Evolutionary conservation across 1,140 invertebrate species (phyloP).

Genomic region (Diorhabda sublineata): DNA sequence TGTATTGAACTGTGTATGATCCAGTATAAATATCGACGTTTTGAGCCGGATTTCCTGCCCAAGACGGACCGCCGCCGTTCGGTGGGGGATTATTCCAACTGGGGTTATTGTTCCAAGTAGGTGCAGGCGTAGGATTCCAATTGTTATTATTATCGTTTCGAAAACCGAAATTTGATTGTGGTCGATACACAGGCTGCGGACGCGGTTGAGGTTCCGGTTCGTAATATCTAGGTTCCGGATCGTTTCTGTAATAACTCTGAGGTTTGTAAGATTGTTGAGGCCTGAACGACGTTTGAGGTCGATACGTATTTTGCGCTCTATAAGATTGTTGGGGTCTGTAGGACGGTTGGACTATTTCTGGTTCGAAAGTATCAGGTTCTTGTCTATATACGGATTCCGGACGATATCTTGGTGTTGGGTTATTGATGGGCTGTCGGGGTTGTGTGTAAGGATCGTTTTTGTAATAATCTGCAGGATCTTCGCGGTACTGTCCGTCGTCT

Average conservation of each 20-base stretch:
- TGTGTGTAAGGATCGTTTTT: constrained; percentile 58
- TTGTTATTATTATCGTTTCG: constrained; percentile 36
- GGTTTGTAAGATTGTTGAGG: constrained; percentile 28
- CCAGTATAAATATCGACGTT: constrained; percentile 63
- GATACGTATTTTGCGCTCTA: constrained; percentile 38
- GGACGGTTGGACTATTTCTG: constrained; percentile 4
- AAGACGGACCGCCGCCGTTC: constrained; percentile 41
- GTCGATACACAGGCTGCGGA: constrained; percentile 38
- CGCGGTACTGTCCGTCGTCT: constrained; percentile 77
- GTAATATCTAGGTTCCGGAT: constrained; percentile 25
- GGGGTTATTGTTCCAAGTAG: constrained; percentile 35
- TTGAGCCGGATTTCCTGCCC: constrained; percentile 57
- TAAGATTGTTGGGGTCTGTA: constrained; percentile 50
- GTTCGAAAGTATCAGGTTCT: constrained; percentile 15
- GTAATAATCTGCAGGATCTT: constrained; percentile 74
- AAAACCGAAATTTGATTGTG: constrained; percentile 37
- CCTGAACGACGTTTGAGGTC: constrained; percentile 28
- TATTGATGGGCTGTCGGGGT: constrained; percentile 26
- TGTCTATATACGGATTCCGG: constrained; percentile 10
- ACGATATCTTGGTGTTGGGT: constrained; percentile 3
- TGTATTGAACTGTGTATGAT: constrained; percentile 66
- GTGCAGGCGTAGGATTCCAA: constrained; percentile 29
- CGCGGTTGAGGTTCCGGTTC: constrained; percentile 28
- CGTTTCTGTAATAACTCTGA: constrained; percentile 18
- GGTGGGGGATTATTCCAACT: constrained; percentile 36